Evolutionary conservation across 1,140 invertebrate species (phyloP).

Genomic region (Geopemphigus sp.): DNA sequence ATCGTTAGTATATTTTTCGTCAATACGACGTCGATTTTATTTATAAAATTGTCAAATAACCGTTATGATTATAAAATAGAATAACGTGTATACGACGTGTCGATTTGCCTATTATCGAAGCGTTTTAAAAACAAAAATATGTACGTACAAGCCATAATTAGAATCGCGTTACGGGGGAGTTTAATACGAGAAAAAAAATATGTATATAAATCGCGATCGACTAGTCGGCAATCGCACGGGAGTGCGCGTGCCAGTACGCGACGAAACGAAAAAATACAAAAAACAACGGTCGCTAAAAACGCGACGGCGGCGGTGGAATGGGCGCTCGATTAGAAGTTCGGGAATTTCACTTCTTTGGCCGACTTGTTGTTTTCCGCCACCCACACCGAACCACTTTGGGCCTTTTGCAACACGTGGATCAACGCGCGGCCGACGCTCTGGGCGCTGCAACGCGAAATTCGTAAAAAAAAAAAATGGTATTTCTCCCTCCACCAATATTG

Average conservation of each 20-base stretch:
- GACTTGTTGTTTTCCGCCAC: constrained; percentile 67
- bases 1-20: not conserved
- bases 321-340: constrained; percentile 40
- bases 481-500: not conserved
- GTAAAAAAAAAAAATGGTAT: too few species aligned
- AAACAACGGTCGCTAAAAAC: not conserved
- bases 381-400: constrained; percentile 70
- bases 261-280: too few species aligned
- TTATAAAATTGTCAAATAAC: constrained; percentile 8
- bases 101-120: not conserved
- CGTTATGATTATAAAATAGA: not conserved
- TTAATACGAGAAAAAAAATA: not conserved
- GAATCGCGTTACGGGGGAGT: not conserved
- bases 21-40: not conserved
- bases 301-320: not conserved
- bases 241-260: not conserved
- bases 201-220: too few species aligned
- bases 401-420: constrained; percentile 65
- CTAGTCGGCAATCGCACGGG: too few species aligned
- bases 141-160: not conserved
- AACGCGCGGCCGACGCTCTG: constrained; percentile 67
- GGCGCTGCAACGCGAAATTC: constrained; percentile 58
- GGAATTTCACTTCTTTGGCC: constrained; percentile 61
- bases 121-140: not conserved
- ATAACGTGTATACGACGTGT: not conserved